Evolutionary conservation across 2,888 invertebrate genomes (phyloP), one percentile per base, ranked within the genome.

Genomic region (Dryobota labecula): DNA sequence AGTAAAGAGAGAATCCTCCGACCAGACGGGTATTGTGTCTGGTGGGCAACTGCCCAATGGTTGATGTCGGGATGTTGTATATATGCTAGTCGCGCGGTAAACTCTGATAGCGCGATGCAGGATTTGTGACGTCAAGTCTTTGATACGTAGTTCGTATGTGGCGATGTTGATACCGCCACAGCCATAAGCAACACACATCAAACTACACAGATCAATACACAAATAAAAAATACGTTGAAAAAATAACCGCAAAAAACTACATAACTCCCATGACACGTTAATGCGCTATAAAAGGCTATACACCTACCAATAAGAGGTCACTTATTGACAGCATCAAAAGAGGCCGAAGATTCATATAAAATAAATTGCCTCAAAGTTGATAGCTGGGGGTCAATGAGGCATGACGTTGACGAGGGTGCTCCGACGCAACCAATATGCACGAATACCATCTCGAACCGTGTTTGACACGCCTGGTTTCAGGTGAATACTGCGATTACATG

Each of bases 341-440:
- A 90, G 88, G 87, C 91, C 89, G 90, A 92, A 92, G 93, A 94
- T 94, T 94, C 94, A 94, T 95, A 95, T 93, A 94, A 94, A 94
- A 94, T 94, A 95, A 95, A 95, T 95, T 93, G 93, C 90, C 91
- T 92, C 91, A 87, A 91, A 94, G 93, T 93, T 93, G 94, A 95
- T 94, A 93, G 92, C 92, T 85, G 88, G 89, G 91, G 92, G 94
- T 95, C 95, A 95, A 95, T 95, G 94, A 94, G 94, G 90, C 93
- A 90, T 92, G 94, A 94, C 95, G 85, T 94, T 95, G 95, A 95
- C 94, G 93, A 94, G 95, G 95, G 95, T 95, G 57, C 80, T 84
- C 58, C 66, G 70, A 80, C 82, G 73, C 79, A 71, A 66, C 78
- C 94, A 94, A 94, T 94, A 94, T 94, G 94, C 94, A 94, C 90